Conservation (phyloP, 1,140 invertebrate species). For the Bombus impatiens region DNA sequence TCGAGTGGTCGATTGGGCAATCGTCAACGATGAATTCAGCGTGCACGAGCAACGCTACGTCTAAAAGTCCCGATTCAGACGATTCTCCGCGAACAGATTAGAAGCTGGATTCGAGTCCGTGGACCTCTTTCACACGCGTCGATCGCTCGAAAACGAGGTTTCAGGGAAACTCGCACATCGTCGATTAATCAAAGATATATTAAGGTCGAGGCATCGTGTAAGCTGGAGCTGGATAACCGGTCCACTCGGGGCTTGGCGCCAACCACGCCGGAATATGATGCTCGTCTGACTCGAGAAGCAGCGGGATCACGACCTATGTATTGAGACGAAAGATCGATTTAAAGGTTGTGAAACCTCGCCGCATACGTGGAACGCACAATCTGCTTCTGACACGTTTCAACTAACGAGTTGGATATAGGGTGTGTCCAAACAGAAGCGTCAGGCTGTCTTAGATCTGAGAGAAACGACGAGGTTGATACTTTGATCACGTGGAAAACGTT, state of each 20-base stretch:
- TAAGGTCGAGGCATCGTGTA: constrained; percentile 33
- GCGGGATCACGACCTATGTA: constrained; percentile 37
- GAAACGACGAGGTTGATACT: too few species aligned
- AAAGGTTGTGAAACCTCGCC: constrained; percentile 27
- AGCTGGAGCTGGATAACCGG: constrained; percentile 17
- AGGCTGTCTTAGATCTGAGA: too few species aligned
- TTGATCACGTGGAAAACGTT: background rate
- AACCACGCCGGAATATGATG: constrained; percentile 29
- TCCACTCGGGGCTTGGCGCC: constrained; percentile 37
- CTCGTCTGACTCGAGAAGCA: constrained; percentile 1
- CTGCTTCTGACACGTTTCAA: constrained; percentile 7
- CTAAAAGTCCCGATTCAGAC: background rate
- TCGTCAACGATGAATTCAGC: constrained; percentile 23
- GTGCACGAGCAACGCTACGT: background rate
- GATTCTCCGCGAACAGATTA: background rate
- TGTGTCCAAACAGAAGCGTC: constrained; percentile 5
- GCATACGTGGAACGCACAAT: constrained; percentile 23
- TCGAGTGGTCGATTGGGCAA: constrained; percentile 11
- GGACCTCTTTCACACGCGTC: constrained; percentile 30
- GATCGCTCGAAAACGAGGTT: constrained; percentile 25
- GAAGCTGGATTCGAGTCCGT: background rate
- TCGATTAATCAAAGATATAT: constrained; percentile 48
- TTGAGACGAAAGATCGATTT: constrained; percentile 50
- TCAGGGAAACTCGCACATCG: constrained; percentile 20
- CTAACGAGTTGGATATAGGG: constrained; percentile 7